Percentiles rank a stretch among this genome's conserved stretches.
These are phyloP conservation scores for Cheumatopsyche charites DNA, from an alignment of 1,140 invertebrate genomes.

Conservation along the genomic window DNA sequence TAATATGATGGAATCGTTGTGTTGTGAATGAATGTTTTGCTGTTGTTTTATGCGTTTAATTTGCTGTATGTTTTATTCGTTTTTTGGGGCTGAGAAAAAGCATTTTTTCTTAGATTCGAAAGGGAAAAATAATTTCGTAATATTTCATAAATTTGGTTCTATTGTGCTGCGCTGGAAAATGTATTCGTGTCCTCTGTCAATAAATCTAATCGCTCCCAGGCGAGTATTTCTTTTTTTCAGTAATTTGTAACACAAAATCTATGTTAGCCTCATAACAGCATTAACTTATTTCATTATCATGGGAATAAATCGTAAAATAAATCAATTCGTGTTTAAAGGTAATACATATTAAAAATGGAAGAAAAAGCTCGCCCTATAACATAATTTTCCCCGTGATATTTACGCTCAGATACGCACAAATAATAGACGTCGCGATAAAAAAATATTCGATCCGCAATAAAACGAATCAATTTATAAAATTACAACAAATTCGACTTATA, in stretches of 20 bases:
- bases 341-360: constrained; percentile 14
- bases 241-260: constrained; percentile 33
- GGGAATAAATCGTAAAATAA: constrained; percentile 25
- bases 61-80: background rate
- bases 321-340: constrained; percentile 31
- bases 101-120: background rate
- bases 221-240: constrained; percentile 23
- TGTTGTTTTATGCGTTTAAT: no score
- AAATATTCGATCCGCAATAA: no score
- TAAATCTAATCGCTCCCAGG: constrained; percentile 26
- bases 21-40: no score
- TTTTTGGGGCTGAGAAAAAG: no score
- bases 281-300: constrained; percentile 34
- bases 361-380: constrained; percentile 12
- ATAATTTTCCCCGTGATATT: constrained; percentile 16
- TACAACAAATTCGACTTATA: no score
- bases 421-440: no score
- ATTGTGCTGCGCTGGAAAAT: background rate
- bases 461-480: no score
- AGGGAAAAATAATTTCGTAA: background rate
- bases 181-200: constrained; percentile 28
- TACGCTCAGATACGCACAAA: no score
- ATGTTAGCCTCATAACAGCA: constrained; percentile 24
- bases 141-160: no score
- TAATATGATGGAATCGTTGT: no score